Evolutionary conservation across 2,797 vertebrate genomes (phyloP).

Genomic region (Aplochiton taeniatus): DNA sequence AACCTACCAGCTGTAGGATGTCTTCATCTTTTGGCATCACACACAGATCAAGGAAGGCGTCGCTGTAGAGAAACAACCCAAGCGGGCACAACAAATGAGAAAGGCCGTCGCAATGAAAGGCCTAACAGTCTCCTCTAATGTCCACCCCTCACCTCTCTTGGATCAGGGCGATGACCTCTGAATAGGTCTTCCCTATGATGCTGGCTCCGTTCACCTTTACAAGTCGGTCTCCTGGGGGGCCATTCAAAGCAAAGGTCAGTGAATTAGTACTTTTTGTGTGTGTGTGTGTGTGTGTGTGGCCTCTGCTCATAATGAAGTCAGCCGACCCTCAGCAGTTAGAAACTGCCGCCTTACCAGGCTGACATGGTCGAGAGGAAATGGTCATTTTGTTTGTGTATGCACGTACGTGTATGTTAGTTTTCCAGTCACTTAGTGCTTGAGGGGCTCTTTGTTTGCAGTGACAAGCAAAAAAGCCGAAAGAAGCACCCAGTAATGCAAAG

Average conservation of each 20-base stretch:
- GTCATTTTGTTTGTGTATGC: slow-evolving; percentile 2
- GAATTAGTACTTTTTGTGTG: neutral
- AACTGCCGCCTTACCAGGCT: neutral
- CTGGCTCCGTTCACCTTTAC: slow-evolving; percentile 98
- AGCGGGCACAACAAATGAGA: neutral
- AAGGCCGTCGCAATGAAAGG: neutral
- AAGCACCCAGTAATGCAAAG: neutral
- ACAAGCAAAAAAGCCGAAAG: slow-evolving; percentile 5
- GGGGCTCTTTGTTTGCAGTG: neutral
- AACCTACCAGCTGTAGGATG: slow-evolving; percentile 94
- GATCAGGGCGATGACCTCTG: slow-evolving; percentile 96
- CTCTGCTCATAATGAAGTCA: neutral
- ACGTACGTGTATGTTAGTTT: neutral
- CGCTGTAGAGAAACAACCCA: slow-evolving; percentile 74
- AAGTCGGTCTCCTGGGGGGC: slow-evolving; percentile 89
- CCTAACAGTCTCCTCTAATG: neutral
- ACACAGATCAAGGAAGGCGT: slow-evolving; percentile 90
- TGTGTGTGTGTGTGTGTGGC: neutral
- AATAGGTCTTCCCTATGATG: slow-evolving; percentile 97
- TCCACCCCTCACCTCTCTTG: slow-evolving; percentile 88
- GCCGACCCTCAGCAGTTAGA: slow-evolving; percentile 3
- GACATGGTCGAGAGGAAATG: neutral
- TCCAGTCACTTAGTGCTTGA: slow-evolving; percentile 4
- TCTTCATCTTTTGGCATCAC: slow-evolving; percentile 99
- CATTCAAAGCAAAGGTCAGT: neutral